Percentiles rank a stretch among this genome's conserved stretches.
Conservation (phyloP, 2,888 invertebrate species). For the Polymixis lichenea region DNA sequence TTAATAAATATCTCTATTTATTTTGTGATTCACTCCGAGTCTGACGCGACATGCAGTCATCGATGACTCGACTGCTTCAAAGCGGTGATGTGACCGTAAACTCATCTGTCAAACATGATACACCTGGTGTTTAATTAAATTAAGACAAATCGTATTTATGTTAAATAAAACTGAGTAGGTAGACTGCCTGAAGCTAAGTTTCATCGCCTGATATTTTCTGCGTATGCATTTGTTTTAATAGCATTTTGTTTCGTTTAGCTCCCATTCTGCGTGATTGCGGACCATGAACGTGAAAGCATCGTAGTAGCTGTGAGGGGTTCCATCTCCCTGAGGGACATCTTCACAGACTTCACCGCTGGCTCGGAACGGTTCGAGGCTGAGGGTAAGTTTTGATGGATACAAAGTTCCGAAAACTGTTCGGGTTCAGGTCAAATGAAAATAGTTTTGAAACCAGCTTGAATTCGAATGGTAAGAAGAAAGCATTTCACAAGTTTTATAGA, state of each 20-base stretch:
- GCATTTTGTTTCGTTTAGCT: conserved; percentile 87
- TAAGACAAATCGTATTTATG: background rate
- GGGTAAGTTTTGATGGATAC: conserved; percentile 72
- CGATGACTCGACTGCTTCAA: conserved; percentile 38
- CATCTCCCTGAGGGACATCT: conserved; percentile 95
- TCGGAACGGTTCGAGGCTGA: conserved; percentile 94
- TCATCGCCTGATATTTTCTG: background rate
- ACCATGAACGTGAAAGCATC: conserved; percentile 94
- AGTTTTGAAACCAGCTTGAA: background rate
- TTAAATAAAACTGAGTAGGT: background rate
- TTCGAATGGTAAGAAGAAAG: background rate
- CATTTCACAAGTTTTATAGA: background rate
- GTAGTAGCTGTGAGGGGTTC: conserved; percentile 96
- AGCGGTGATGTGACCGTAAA: conserved; percentile 41
- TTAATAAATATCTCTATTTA: conserved; percentile 20
- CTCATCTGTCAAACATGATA: conserved; percentile 20
- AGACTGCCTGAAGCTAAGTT: background rate
- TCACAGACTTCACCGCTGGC: conserved; percentile 95
- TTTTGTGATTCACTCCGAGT: conserved; percentile 32
- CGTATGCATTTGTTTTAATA: background rate
- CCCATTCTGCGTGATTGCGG: conserved; percentile 96
- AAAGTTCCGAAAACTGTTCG: background rate
- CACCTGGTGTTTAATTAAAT: conserved; percentile 21
- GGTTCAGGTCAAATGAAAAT: conserved; percentile 1
- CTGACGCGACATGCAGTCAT: conserved; percentile 35